These are phyloP conservation scores for Hirtodrosophila confusa DNA, from an alignment of 2,888 invertebrate genomes.

Conservation along the genomic window DNA sequence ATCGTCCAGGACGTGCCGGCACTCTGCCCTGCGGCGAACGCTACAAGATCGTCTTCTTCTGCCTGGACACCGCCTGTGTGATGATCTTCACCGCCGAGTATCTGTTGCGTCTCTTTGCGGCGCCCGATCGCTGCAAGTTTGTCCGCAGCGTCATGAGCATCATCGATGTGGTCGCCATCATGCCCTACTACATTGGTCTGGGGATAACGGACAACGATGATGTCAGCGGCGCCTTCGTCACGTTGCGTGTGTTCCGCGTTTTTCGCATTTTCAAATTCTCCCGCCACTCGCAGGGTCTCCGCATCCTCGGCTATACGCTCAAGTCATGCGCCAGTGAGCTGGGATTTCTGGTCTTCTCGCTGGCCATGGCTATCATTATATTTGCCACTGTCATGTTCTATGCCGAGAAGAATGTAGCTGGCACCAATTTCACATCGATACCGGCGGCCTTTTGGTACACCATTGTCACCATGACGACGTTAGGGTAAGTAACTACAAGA, in stretches of 20 bases:
- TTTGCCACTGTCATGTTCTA: conserved; percentile 99
- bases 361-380: conserved; percentile 99
- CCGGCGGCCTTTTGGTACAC: conserved; percentile 99
- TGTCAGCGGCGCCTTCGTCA: conserved; percentile 99
- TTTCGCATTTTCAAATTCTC: conserved; percentile 99
- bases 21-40: conserved; percentile 98
- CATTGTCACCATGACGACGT: conserved; percentile 99
- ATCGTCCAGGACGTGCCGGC: conserved; percentile 92
- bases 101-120: conserved; percentile 96
- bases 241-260: conserved; percentile 98
- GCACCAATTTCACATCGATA: conserved; percentile 99
- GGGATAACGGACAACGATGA: conserved; percentile 99
- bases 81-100: conserved; percentile 99
- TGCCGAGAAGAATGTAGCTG: conserved; percentile 99
- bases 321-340: conserved; percentile 99
- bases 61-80: conserved; percentile 99
- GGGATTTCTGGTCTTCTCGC: conserved; percentile 99
- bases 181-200: conserved; percentile 99
- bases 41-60: conserved; percentile 99
- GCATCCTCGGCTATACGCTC: conserved; percentile 99
- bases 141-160: conserved; percentile 99
- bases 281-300: conserved; percentile 98
- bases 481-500: conserved; percentile 91
- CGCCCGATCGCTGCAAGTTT: conserved; percentile 99
- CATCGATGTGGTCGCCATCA: conserved; percentile 99